Evolutionary conservation across 2,797 vertebrate species (phyloP).

Genomic region (Neostethus bicornis): DNA sequence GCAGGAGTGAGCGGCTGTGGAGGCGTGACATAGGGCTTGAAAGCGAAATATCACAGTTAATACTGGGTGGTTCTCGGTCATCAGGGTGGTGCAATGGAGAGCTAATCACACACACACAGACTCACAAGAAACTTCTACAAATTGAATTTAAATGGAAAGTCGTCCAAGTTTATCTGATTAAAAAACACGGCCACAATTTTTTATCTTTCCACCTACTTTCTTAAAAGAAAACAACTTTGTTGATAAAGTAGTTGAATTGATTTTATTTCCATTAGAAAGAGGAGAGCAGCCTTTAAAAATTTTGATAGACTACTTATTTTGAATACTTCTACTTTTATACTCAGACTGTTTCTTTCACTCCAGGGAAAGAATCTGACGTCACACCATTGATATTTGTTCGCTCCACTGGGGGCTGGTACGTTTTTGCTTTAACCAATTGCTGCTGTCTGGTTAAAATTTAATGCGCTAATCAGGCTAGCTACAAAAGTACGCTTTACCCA

Average conservation of each 20-base stretch:
- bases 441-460: no score
- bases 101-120: slow-evolving; percentile 26
- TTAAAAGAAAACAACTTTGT: slow-evolving; percentile 75
- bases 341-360: no score
- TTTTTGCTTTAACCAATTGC: no score
- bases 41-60: slow-evolving; percentile 38
- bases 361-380: no score
- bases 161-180: slow-evolving; percentile 74
- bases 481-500: no score
- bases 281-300: background rate
- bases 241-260: slow-evolving; percentile 73
- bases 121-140: slow-evolving; percentile 34
- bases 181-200: slow-evolving; percentile 74
- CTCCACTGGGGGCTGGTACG: no score
- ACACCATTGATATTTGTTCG: no score
- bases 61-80: slow-evolving; percentile 44
- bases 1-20: slow-evolving; percentile 53
- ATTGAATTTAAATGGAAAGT: slow-evolving; percentile 16
- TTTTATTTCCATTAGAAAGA: background rate
- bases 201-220: slow-evolving; percentile 19
- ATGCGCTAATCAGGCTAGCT: no score
- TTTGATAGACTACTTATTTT: no score
- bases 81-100: slow-evolving; percentile 51
- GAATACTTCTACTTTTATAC: no score
- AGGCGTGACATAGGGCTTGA: slow-evolving; percentile 55